phyloP scores from a whole-genome alignment of 2,113 vertebrate genomes.

The Gallinago media region DNA sequence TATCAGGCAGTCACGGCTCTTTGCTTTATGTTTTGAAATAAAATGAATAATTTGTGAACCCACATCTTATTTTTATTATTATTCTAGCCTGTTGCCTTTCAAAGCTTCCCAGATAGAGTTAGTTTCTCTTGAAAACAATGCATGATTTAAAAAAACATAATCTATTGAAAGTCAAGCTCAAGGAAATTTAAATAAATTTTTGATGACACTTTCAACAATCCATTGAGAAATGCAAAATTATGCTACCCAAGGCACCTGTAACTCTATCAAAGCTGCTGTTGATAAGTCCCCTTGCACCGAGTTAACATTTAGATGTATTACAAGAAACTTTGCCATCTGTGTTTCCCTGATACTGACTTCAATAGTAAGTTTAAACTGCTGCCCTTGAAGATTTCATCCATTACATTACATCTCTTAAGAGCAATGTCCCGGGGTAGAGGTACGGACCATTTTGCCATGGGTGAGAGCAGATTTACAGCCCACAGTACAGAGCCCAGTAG shows the following conservation, averaged over 20 bases:
- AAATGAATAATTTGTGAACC: background rate
- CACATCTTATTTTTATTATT: background rate
- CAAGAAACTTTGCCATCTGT: background rate
- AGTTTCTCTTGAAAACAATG: background rate
- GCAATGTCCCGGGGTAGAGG: background rate
- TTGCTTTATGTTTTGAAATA: background rate
- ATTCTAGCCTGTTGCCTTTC: background rate
- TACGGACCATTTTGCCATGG: fast-evolving
- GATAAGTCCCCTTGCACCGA: background rate
- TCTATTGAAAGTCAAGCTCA: background rate
- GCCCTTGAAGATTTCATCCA: background rate
- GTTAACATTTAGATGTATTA: background rate
- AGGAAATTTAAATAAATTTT: background rate
- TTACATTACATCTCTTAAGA: background rate
- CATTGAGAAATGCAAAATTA: background rate
- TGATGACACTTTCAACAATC: background rate
- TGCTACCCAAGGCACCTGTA: background rate
- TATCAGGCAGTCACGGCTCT: background rate
- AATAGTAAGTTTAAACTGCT: background rate
- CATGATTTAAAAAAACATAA: background rate
- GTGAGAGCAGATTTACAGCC: fast-evolving
- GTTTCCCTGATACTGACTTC: background rate
- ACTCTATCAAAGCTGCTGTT: background rate
- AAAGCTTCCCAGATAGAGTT: background rate
- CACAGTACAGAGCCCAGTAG: fast-evolving